A percentile compares a stretch with the other conserved stretches of the same genome.
These are phyloP conservation scores for Microtus oregoni DNA, from an alignment of 2,113 vertebrate species.

Conservation along the genomic window DNA sequence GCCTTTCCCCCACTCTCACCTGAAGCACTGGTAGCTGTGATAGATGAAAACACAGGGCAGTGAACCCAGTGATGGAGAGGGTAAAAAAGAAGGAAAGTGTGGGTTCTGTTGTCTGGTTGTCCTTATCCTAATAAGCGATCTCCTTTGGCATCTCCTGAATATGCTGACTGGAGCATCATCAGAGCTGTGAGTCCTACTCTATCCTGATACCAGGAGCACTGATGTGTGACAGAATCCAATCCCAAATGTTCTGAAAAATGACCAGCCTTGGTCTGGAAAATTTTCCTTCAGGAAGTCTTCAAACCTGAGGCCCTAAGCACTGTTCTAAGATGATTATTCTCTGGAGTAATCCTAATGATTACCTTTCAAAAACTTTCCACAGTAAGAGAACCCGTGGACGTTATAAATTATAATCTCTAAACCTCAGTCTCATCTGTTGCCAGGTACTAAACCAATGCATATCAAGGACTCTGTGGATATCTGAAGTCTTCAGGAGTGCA, in stretches of 20 bases:
- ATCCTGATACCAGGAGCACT: neutral
- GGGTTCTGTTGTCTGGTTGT: neutral
- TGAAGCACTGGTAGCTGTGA: neutral
- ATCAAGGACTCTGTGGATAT: neutral
- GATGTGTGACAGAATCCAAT: neutral
- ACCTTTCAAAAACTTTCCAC: neutral
- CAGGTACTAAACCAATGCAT: neutral
- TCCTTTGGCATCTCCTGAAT: neutral
- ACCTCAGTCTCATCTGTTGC: neutral
- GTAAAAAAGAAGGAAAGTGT: neutral
- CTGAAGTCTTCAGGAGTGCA: neutral
- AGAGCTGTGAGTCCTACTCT: neutral
- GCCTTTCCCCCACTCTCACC: neutral
- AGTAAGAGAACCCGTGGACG: neutral
- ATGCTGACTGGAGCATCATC: neutral
- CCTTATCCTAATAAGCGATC: neutral
- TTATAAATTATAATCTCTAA: neutral
- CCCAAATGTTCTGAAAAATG: neutral
- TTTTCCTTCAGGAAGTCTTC: conserved; percentile 4
- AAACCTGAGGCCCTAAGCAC: neutral
- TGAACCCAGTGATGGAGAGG: neutral
- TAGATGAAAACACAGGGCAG: neutral
- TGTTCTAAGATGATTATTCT: neutral
- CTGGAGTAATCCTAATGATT: neutral
- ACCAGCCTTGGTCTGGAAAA: neutral